phyloP scores from a whole-genome alignment of 2,888 invertebrate species.

The Drosophila sordidula region DNA sequence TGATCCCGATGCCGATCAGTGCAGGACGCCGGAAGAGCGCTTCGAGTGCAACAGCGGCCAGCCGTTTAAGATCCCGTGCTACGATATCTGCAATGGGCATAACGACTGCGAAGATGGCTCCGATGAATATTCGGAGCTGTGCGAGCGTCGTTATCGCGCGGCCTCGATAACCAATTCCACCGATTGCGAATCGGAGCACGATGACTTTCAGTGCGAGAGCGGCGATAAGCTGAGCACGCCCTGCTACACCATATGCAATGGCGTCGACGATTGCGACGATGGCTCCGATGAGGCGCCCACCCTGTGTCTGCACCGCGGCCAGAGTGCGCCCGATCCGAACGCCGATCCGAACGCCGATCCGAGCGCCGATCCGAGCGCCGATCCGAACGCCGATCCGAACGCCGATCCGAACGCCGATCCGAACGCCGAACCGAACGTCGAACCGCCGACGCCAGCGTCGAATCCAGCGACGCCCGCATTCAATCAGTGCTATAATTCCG shows the following conservation, averaged over 20 bases:
- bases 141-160: neutral
- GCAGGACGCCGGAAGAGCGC: rapidly evolving
- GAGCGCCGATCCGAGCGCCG: too few species aligned
- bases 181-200: slow-evolving; percentile 1
- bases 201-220: slow-evolving; percentile 20
- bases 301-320: slow-evolving; percentile 1
- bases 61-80: neutral
- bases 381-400: too few species aligned
- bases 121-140: slow-evolving; percentile 28
- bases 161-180: neutral
- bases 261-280: slow-evolving; percentile 88
- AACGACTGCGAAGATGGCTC: slow-evolving; percentile 25
- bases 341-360: too few species aligned
- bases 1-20: slow-evolving; percentile 7
- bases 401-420: too few species aligned
- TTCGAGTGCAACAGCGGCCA: slow-evolving; percentile 27
- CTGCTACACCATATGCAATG: slow-evolving; percentile 71
- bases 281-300: slow-evolving; percentile 80
- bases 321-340: too few species aligned
- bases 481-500: neutral
- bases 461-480: too few species aligned
- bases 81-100: neutral
- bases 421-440: too few species aligned
- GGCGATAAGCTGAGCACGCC: slow-evolving; percentile 8
- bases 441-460: too few species aligned